These are phyloP conservation scores for Thalpophila matura DNA, from an alignment of 2,888 invertebrate species.

Conservation along the genomic window DNA sequence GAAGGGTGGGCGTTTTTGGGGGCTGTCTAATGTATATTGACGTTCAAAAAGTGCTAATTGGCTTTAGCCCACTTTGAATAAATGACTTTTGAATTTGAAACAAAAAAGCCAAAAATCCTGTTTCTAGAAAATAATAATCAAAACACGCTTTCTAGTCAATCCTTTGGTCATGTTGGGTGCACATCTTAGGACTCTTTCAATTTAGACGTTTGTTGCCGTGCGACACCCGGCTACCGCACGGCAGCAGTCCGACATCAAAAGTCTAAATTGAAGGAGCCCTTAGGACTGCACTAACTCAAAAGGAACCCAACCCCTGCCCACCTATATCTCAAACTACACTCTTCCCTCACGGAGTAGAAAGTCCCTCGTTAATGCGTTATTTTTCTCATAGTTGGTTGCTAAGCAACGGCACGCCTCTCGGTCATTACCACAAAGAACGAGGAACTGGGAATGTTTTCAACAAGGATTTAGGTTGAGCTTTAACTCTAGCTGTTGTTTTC, in stretches of 20 bases:
- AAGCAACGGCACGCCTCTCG: constrained; percentile 72
- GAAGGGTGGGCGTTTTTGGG: no score
- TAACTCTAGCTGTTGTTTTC: constrained; percentile 13
- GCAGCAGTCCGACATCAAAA: no score
- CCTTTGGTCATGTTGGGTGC: background rate
- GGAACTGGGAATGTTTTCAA: constrained; percentile 30
- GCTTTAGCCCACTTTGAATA: no score
- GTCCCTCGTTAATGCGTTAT: constrained; percentile 40
- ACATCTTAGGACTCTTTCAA: no score
- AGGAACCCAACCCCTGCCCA: background rate
- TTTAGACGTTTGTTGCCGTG: no score
- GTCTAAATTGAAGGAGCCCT: no score
- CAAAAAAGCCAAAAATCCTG: constrained; percentile 2
- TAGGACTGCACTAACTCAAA: constrained; percentile 17
- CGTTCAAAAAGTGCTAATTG: no score
- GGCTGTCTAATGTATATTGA: no score
- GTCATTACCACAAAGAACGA: constrained; percentile 71
- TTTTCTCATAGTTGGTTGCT: constrained; percentile 62
- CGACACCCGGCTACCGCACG: no score
- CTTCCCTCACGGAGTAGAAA: constrained; percentile 21
- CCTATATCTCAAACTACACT: constrained; percentile 2
- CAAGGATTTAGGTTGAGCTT: constrained; percentile 33
- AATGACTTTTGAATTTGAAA: no score
- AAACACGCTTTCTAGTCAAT: constrained; percentile 4
- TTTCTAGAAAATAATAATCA: background rate